phyloP scores from a whole-genome alignment of 2,797 vertebrate species.

The Syngnathus acus region DNA sequence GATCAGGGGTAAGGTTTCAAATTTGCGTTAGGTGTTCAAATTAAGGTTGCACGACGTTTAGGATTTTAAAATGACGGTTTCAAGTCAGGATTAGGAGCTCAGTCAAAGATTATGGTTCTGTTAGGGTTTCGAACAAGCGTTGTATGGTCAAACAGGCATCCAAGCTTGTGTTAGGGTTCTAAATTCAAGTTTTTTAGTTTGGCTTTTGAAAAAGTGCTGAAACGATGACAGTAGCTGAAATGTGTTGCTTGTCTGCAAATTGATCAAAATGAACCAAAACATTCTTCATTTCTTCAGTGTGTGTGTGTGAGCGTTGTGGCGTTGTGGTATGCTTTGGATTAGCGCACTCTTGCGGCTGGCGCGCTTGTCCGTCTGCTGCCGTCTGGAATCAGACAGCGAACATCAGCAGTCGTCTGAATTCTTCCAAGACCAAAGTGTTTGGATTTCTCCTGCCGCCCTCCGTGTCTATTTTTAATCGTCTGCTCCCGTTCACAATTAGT shows the following conservation, averaged over 20 bases:
- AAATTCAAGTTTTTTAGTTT: background rate
- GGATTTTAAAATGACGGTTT: background rate
- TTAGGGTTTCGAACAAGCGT: background rate
- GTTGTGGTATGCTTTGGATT: conserved; percentile 72
- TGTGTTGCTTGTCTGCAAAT: background rate
- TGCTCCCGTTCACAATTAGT: conserved; percentile 10
- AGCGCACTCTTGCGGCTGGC: conserved; percentile 67
- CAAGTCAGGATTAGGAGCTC: background rate
- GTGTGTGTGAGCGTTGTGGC: background rate
- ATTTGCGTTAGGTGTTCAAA: background rate
- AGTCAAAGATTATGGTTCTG: background rate
- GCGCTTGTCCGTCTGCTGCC: conserved; percentile 57
- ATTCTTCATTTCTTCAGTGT: background rate
- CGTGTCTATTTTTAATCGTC: conserved; percentile 3
- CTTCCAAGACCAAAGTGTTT: conserved; percentile 33
- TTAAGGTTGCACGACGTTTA: background rate
- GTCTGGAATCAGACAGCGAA: conserved; percentile 64
- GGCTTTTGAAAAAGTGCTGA: background rate
- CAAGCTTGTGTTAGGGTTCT: background rate
- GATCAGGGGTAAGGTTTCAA: background rate
- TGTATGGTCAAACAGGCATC: background rate
- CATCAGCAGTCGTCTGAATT: conserved; percentile 52
- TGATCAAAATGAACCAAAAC: background rate
- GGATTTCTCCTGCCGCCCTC: conserved; percentile 9
- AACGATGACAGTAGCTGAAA: background rate